Conservation (phyloP, 2,113 vertebrate species). For the Aegypius monachus region DNA sequence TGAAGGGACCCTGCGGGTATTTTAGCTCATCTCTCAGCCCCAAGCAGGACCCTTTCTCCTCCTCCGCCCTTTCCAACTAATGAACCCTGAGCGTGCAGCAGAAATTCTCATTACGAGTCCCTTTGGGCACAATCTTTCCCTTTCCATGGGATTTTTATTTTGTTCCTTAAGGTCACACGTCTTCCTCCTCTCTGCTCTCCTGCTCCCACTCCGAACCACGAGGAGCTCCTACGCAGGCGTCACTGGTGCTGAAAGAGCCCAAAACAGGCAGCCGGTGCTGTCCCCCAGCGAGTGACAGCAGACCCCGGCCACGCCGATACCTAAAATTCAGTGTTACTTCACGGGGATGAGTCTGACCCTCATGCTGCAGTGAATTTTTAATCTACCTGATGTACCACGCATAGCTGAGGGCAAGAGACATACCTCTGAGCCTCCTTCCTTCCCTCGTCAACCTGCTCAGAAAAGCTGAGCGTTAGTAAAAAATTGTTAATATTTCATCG, state of each 20-base stretch:
- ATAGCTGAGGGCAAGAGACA: fast-evolving
- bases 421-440: neutral
- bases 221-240: neutral
- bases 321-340: neutral
- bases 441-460: neutral
- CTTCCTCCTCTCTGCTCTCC: neutral
- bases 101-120: neutral
- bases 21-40: neutral
- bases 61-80: conserved; percentile 5
- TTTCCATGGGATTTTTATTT: neutral
- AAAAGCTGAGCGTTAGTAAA: neutral
- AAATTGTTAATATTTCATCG: neutral
- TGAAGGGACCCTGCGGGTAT: neutral
- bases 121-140: neutral
- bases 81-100: neutral
- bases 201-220: neutral
- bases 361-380: neutral
- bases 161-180: neutral
- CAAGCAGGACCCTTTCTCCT: neutral
- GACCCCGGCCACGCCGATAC: fast-evolving
- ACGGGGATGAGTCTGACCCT: neutral
- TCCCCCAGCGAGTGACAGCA: neutral
- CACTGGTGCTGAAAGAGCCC: neutral
- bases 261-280: neutral
- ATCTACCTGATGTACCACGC: neutral